These are phyloP conservation scores for Virgularia gustaviana DNA, from an alignment of 92 coral and sea anemone genomes.

Conservation along the genomic window DNA sequence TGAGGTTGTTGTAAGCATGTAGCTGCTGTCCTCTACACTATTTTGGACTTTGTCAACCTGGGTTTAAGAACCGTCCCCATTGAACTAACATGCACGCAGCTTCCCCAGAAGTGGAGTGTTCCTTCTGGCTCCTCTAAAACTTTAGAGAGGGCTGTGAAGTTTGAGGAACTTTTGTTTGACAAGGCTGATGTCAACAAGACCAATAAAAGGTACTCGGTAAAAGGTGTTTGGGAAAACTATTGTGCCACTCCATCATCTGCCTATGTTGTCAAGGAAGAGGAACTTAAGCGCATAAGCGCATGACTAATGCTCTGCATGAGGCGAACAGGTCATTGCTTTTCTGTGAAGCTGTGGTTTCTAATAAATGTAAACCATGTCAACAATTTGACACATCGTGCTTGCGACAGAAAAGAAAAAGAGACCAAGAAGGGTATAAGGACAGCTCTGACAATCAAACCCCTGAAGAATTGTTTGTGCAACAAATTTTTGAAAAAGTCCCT, in stretches of 20 bases:
- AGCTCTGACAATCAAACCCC: slow-evolving; percentile 17
- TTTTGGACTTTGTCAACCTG: slow-evolving; percentile 31
- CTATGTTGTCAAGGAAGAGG: slow-evolving; percentile 7
- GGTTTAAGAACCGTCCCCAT: slow-evolving; percentile 43
- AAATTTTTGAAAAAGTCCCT: slow-evolving; percentile 13
- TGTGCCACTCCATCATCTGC: slow-evolving; percentile 28
- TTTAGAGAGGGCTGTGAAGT: slow-evolving; percentile 36
- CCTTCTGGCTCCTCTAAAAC: slow-evolving; percentile 47
- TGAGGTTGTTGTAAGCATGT: slow-evolving; percentile 62
- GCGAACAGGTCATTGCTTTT: neutral
- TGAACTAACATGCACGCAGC: slow-evolving; percentile 58
- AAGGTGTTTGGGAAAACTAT: slow-evolving; percentile 1
- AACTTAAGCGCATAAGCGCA: neutral
- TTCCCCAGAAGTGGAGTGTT: slow-evolving; percentile 59
- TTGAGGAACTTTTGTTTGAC: slow-evolving; percentile 28
- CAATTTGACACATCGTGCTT: slow-evolving; percentile 43
- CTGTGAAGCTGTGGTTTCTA: slow-evolving; percentile 27
- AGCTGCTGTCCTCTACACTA: slow-evolving; percentile 52
- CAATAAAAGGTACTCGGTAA: slow-evolving; percentile 14
- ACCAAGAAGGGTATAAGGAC: neutral
- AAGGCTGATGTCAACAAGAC: slow-evolving; percentile 34
- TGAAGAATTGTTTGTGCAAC: neutral
- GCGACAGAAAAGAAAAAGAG: slow-evolving; percentile 6
- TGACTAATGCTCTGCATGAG: slow-evolving; percentile 19
- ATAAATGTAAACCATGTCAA: slow-evolving; percentile 27